Conservation (phyloP, 2,113 vertebrate genomes). For the Cygnus atratus region DNA sequence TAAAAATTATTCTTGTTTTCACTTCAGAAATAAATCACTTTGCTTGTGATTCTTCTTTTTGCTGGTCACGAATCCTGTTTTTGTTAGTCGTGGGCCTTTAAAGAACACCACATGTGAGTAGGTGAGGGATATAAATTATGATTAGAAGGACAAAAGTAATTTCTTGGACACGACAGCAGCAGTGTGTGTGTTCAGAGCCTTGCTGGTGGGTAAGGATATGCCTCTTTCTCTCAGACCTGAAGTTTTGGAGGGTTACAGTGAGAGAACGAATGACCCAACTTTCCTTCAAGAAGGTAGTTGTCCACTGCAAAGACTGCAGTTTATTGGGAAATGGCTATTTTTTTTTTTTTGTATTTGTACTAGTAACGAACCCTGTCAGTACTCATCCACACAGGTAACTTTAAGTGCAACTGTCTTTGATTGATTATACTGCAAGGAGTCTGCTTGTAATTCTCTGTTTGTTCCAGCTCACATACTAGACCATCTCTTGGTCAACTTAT, state of each 20-base stretch:
- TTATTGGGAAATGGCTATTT: constrained; percentile 30
- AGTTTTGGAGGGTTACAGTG: background rate
- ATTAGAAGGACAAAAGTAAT: background rate
- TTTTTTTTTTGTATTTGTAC: background rate
- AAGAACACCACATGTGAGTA: background rate
- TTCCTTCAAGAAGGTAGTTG: background rate
- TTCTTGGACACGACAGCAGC: background rate
- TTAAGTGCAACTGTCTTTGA: constrained; percentile 56
- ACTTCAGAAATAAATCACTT: background rate
- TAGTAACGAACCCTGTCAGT: constrained; percentile 44
- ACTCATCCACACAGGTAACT: background rate
- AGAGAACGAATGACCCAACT: background rate
- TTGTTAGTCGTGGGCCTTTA: background rate
- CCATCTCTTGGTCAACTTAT: constrained; percentile 12
- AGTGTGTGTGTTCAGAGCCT: fast-evolving
- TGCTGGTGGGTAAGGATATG: background rate
- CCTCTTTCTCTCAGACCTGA: background rate
- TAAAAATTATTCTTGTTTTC: background rate
- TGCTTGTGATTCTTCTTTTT: background rate
- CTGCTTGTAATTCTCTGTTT: constrained; percentile 29
- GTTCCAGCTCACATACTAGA: constrained; percentile 7
- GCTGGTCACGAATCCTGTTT: background rate
- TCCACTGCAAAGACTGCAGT: background rate
- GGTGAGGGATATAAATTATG: background rate
- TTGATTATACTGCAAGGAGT: constrained; percentile 4